A percentile compares a stretch with the other conserved stretches of the same genome.
phyloP scores from a whole-genome alignment of 1,140 invertebrate species.

The Ostrea edulis region DNA sequence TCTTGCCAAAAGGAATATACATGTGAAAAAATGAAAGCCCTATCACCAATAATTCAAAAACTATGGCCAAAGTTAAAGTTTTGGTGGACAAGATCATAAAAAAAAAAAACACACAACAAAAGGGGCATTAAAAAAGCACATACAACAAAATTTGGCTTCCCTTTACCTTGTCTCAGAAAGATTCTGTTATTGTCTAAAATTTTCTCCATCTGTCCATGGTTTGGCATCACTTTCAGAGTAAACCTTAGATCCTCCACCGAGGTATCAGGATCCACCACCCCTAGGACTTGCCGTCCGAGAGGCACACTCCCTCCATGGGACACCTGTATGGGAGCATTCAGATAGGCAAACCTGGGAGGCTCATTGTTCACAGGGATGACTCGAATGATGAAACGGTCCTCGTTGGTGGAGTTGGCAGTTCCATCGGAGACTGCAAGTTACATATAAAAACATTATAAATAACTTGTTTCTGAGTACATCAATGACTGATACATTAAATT shows the following conservation, averaged over 20 bases:
- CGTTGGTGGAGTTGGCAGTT: slow-evolving; percentile 53
- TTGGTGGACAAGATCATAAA: too few species aligned
- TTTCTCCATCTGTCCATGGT: slow-evolving; percentile 61
- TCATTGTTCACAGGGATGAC: slow-evolving; percentile 73
- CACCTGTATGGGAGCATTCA: slow-evolving; percentile 63
- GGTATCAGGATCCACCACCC: slow-evolving; percentile 63
- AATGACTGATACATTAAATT: neutral
- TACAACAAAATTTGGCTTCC: neutral
- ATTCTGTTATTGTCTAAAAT: slow-evolving; percentile 32
- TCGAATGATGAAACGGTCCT: slow-evolving; percentile 70
- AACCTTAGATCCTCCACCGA: slow-evolving; percentile 54
- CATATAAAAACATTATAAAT: neutral
- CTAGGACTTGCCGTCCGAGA: slow-evolving; percentile 56
- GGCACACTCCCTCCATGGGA: slow-evolving; percentile 60
- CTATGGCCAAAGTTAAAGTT: too few species aligned
- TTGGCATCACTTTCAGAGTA: slow-evolving; percentile 58
- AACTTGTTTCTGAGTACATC: neutral
- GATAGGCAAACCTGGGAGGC: slow-evolving; percentile 59
- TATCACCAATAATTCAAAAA: too few species aligned
- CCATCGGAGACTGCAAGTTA: slow-evolving; percentile 65
- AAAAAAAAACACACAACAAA: too few species aligned
- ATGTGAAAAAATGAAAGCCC: too few species aligned
- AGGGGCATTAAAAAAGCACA: too few species aligned
- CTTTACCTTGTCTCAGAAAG: slow-evolving; percentile 46
- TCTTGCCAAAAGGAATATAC: too few species aligned